phyloP scores from a whole-genome alignment of 2,888 invertebrate genomes.

The Dryadula phaetusa region DNA sequence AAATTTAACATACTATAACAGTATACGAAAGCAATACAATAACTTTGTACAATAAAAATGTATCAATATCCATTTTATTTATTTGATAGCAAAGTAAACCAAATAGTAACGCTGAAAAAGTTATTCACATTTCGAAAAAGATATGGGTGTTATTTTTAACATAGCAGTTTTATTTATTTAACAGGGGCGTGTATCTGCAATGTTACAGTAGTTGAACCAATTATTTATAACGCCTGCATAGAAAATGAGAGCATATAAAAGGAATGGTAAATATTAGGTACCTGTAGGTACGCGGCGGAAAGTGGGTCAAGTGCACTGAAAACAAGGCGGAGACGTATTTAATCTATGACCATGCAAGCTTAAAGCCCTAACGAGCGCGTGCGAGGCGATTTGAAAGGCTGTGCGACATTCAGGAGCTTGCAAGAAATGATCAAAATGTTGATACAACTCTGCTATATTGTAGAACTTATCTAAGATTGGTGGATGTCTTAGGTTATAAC shows the following conservation, averaged over 20 bases:
- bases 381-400: conserved; percentile 15
- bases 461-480: not conserved
- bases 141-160: conserved; percentile 5
- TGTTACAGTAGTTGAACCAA: conserved; percentile 4
- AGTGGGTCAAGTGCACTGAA: conserved; percentile 39
- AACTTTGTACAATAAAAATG: not conserved
- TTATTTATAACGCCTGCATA: conserved; percentile 28
- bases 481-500: not conserved
- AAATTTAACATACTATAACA: too few species aligned
- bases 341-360: conserved; percentile 32
- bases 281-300: conserved; percentile 23
- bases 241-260: conserved; percentile 22
- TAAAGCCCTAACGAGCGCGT: conserved; percentile 33
- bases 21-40: too few species aligned
- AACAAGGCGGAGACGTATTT: conserved; percentile 40
- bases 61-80: not conserved
- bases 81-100: conserved; percentile 6
- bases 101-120: not conserved
- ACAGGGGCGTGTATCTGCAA: not conserved
- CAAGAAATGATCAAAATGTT: not conserved
- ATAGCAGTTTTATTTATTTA: conserved; percentile 16
- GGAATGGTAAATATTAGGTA: conserved; percentile 21
- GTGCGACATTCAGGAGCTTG: conserved; percentile 2
- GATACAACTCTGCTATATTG: not conserved
- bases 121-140: conserved; percentile 10